A percentile compares a stretch with the other conserved stretches of the same genome.
phyloP scores from a whole-genome alignment of 2,113 vertebrate genomes.

The Vulpes lagopus region DNA sequence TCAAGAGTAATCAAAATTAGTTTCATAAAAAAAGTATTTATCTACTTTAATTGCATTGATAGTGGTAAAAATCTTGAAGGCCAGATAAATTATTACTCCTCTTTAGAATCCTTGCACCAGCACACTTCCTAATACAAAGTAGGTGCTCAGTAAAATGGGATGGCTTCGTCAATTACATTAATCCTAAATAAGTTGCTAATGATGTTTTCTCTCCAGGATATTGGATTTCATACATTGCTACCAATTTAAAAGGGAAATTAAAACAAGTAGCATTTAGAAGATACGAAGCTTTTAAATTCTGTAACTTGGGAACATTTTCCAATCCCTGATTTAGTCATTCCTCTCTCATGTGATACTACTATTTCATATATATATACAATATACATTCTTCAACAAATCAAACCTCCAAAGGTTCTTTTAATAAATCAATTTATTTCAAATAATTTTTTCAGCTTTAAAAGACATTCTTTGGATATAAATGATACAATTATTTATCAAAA shows the following conservation, averaged over 20 bases:
- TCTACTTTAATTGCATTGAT: not conserved
- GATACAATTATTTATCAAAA: not conserved
- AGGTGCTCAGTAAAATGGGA: not conserved
- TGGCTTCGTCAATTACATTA: not conserved
- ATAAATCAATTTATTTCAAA: not conserved
- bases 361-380: not conserved
- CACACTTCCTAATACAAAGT: not conserved
- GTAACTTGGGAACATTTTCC: not conserved
- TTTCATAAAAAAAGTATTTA: not conserved
- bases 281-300: not conserved
- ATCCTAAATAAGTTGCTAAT: conserved; percentile 11
- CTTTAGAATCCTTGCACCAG: not conserved
- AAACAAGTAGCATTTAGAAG: conserved; percentile 5
- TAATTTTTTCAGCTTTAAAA: not conserved
- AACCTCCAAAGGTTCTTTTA: not conserved
- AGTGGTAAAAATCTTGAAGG: not conserved
- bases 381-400: not conserved
- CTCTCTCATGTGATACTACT: not conserved
- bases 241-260: not conserved
- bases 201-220: not conserved
- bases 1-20: not conserved
- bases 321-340: not conserved
- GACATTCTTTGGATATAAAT: not conserved
- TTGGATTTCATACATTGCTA: not conserved
- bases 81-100: not conserved